Evolutionary conservation across 2,113 vertebrate species (phyloP).

Genomic region (Ptyas mucosa): DNA sequence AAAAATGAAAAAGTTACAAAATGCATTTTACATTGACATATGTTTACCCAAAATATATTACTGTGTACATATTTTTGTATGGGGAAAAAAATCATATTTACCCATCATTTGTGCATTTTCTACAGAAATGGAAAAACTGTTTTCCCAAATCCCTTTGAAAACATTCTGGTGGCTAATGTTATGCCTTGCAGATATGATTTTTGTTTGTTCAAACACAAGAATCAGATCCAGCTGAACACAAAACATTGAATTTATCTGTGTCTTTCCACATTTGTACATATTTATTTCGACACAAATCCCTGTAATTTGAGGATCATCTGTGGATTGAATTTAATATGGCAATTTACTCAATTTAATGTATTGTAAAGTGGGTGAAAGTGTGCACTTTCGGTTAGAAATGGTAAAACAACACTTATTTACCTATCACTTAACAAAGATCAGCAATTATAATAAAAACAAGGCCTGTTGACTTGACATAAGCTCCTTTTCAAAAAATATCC

Average conservation of each 20-base stretch:
- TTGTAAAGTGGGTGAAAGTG: not conserved
- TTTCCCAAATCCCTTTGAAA: not conserved
- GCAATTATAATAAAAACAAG: constrained; percentile 24
- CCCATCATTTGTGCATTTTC: not conserved
- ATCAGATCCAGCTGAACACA: constrained; percentile 6
- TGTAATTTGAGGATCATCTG: not conserved
- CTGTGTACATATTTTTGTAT: not conserved
- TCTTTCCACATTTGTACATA: constrained; percentile 7
- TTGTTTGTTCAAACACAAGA: not conserved
- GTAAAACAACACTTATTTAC: constrained; percentile 28
- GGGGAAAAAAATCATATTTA: not conserved
- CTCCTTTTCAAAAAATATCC: constrained; percentile 18
- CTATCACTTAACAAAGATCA: not conserved
- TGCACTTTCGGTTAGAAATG: constrained; percentile 7
- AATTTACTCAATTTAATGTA: constrained; percentile 11
- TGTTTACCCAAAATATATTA: not conserved
- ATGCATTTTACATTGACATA: not conserved
- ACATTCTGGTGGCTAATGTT: not conserved
- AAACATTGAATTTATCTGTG: not conserved
- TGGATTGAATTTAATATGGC: constrained; percentile 16
- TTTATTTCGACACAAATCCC: constrained; percentile 19
- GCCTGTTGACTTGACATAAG: not conserved
- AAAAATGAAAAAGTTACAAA: not conserved
- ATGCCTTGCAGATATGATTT: not conserved
- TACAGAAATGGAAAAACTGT: not conserved